phyloP scores from a whole-genome alignment of 2,113 vertebrate genomes.

The Sterna hirundo region DNA sequence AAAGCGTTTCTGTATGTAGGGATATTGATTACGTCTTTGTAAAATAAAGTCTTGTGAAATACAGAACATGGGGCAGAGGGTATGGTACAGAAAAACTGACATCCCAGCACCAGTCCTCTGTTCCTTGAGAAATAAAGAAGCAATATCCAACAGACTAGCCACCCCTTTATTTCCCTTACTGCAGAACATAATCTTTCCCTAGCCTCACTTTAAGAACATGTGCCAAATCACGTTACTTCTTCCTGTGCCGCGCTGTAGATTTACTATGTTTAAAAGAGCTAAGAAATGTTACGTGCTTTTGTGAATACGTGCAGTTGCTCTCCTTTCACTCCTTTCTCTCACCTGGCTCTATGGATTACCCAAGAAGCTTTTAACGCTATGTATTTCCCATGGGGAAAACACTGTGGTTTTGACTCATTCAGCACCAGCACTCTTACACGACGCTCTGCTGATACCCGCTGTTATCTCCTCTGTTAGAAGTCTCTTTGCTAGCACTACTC shows the following conservation, averaged over 20 bases:
- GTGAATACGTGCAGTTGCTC: neutral
- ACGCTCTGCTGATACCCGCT: neutral
- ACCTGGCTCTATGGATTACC: neutral
- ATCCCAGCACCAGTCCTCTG: neutral
- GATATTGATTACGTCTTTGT: neutral
- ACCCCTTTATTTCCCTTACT: neutral
- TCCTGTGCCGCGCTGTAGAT: neutral
- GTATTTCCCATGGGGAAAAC: neutral
- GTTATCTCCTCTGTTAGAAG: neutral
- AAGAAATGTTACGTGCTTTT: neutral
- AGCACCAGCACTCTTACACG: fast-evolving
- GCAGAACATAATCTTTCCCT: neutral
- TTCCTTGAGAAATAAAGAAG: neutral
- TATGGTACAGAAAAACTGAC: neutral
- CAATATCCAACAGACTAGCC: neutral
- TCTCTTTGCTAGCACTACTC: neutral
- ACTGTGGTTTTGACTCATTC: neutral
- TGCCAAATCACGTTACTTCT: neutral
- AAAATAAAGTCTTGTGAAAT: neutral
- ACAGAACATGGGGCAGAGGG: neutral
- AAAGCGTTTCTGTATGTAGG: neutral
- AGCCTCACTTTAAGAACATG: neutral
- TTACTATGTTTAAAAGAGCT: neutral
- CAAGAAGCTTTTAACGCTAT: neutral
- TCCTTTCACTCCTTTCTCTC: neutral